phyloP scores from a whole-genome alignment of 1,140 invertebrate species.

The Listronotus bonariensis region DNA sequence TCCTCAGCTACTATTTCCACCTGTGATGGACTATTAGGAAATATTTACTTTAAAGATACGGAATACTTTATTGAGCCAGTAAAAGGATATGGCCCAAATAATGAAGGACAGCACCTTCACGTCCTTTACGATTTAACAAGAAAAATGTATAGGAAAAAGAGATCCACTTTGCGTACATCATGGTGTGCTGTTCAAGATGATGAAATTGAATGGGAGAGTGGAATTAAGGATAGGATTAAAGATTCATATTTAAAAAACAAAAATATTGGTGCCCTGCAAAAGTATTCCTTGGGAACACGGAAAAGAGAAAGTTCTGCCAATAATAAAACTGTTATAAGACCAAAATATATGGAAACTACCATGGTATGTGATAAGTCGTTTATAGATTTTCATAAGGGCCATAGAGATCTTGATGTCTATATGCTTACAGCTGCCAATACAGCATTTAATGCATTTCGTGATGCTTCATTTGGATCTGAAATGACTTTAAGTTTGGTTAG shows the following conservation, averaged over 20 bases:
- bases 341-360: constrained; percentile 66
- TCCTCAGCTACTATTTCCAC: constrained; percentile 62
- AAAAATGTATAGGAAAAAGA: constrained; percentile 32
- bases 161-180: neutral
- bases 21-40: constrained; percentile 63
- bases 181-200: constrained; percentile 3
- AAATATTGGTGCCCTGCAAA: too few species aligned
- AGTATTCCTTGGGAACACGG: neutral
- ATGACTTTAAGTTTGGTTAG: constrained; percentile 12
- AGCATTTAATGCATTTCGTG: constrained; percentile 39
- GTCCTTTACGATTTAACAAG: constrained; percentile 52
- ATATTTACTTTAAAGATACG: constrained; percentile 54
- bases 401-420: constrained; percentile 66
- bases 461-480: constrained; percentile 16
- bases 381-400: constrained; percentile 63
- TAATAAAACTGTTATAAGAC: constrained; percentile 50
- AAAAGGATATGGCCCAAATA: constrained; percentile 52
- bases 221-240: neutral
- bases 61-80: constrained; percentile 59
- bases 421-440: constrained; percentile 75
- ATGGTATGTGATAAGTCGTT: constrained; percentile 70
- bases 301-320: constrained; percentile 32
- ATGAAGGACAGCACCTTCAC: constrained; percentile 57
- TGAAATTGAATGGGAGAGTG: neutral
- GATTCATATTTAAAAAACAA: too few species aligned